These are phyloP conservation scores for Euura saliciscinereae DNA, from an alignment of 1,140 invertebrate species.

Conservation along the genomic window DNA sequence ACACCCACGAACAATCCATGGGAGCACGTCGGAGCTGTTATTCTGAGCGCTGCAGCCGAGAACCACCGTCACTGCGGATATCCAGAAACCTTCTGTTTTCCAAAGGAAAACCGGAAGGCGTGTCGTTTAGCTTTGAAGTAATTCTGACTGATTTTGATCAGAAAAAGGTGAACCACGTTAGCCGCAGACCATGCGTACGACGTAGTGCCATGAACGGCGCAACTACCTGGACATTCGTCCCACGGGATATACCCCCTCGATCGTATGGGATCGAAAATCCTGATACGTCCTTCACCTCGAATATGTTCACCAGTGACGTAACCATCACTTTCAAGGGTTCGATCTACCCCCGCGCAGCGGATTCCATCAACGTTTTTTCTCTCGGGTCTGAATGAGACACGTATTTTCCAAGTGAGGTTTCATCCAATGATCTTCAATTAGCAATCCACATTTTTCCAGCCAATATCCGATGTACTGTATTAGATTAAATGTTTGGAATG, in stretches of 20 bases:
- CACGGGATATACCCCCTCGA: constrained; percentile 71
- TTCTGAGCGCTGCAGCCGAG: constrained; percentile 18
- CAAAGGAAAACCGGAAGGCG: constrained; percentile 37
- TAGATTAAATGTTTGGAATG: no score
- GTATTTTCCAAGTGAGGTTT: no score
- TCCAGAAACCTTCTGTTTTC: constrained; percentile 40
- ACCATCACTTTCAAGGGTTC: constrained; percentile 49
- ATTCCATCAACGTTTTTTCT: no score
- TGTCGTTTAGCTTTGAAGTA: constrained; percentile 40
- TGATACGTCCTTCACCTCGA: constrained; percentile 50
- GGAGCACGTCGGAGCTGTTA: constrained; percentile 25
- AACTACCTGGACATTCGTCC: constrained; percentile 65
- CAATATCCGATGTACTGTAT: no score
- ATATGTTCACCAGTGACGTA: constrained; percentile 64
- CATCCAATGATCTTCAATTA: no score
- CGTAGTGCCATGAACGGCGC: constrained; percentile 71
- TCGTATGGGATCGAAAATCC: constrained; percentile 59
- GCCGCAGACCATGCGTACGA: constrained; percentile 21
- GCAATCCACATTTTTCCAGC: no score
- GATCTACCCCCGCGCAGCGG: neutral
- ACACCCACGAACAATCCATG: neutral
- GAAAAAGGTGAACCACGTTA: constrained; percentile 20
- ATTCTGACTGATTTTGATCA: constrained; percentile 51
- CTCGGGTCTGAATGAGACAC: no score
- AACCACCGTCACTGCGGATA: constrained; percentile 40